Evolutionary conservation across 2,797 vertebrate species (phyloP), one percentile per base, ranked within the genome.

Genomic region (Hybognathus amarus): DNA sequence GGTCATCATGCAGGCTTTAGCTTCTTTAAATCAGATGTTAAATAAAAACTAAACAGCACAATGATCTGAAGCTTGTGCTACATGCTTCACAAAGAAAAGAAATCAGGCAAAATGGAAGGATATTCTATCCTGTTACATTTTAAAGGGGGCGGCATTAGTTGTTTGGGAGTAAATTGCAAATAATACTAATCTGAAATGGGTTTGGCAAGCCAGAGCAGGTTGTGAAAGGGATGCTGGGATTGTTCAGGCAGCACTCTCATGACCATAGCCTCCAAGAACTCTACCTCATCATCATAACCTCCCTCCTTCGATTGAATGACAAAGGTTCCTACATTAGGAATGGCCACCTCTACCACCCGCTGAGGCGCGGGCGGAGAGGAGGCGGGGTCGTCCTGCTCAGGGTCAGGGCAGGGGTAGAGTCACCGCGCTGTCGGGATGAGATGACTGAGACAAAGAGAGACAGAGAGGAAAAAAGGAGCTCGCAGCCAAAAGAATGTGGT

Each of bases 241-340:
- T 40, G 75, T 63, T 38, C 59, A 38, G 73, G 81, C 61, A 69
- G 81, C 81, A 77, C 50, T 40, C 70, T 77, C n/a, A 77, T 42
- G 70, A 42, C 56, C 42, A 13, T 33, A 47, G 79, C 76, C 86
- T 77, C 89, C 59, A 77, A 54, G 76, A 85, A 87, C 87, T 90
- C 95, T 99, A 99, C 98, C 98, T 99, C 96, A 47, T 99, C 97
- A 91, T 99, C 97, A 93, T 98, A 99, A 91, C 97, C 97, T 94
- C 97, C 97, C 94, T 97, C 96, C 94, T 97, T 96, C 93, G 97
- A 95, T 93, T 98, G 96, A 95, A 97, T 96, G 92, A 98, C 94
- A 94, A 98, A 97, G 89, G 96, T 97, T 92, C 97, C 98, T 95
- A 98, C 92, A 86, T 97, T 95, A 89, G 97, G 97, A 89, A 98